phyloP scores from a whole-genome alignment of 2,113 vertebrate genomes.

The Hirundichthys speculiger region DNA sequence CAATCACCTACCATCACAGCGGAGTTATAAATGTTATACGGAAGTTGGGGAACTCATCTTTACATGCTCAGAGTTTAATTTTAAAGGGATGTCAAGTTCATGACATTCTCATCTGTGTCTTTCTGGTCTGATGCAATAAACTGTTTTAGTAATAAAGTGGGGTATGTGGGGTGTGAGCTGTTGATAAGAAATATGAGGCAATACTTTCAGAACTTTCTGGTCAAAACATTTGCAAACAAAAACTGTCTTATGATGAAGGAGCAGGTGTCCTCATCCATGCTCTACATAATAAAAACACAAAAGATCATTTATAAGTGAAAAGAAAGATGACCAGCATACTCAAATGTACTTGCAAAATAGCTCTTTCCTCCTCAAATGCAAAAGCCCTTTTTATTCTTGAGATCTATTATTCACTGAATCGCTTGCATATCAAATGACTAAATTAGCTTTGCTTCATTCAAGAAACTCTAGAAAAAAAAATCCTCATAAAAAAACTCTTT shows the following conservation, averaged over 20 bases:
- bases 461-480: slow-evolving; percentile 51
- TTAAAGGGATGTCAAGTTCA: slow-evolving; percentile 17
- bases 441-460: slow-evolving; percentile 71
- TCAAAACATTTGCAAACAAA: slow-evolving; percentile 35
- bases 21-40: slow-evolving; percentile 11
- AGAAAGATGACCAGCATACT: slow-evolving; percentile 64
- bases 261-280: slow-evolving; percentile 51
- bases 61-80: slow-evolving; percentile 32
- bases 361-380: slow-evolving; percentile 70
- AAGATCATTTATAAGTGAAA: slow-evolving; percentile 64
- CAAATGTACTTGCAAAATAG: slow-evolving; percentile 60
- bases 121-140: neutral
- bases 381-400: slow-evolving; percentile 67
- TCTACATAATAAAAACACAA: slow-evolving; percentile 58
- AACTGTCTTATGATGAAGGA: slow-evolving; percentile 53
- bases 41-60: slow-evolving; percentile 23
- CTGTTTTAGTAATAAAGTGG: slow-evolving; percentile 5
- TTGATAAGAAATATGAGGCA: slow-evolving; percentile 43
- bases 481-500: slow-evolving; percentile 40
- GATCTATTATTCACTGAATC: slow-evolving; percentile 76
- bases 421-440: slow-evolving; percentile 77
- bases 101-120: slow-evolving; percentile 16
- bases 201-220: slow-evolving; percentile 54
- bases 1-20: slow-evolving; percentile 9
- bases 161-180: slow-evolving; percentile 22